These are phyloP conservation scores for Urocolius indicus DNA, from an alignment of 2,113 vertebrate genomes.

Conservation along the genomic window DNA sequence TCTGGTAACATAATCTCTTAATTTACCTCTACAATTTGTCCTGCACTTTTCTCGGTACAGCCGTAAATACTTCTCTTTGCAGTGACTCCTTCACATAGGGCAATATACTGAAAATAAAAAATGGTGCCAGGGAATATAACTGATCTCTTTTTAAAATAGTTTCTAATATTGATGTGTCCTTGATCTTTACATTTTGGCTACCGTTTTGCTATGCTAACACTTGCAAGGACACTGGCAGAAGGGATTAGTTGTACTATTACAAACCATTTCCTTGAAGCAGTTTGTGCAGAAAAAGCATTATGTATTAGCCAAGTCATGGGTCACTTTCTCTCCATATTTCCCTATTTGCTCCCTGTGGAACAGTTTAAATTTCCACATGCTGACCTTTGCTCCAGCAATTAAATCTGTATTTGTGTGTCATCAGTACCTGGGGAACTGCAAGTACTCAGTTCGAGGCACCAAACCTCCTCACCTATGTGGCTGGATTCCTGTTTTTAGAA, in stretches of 20 bases:
- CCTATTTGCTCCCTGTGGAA: background rate
- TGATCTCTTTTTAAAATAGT: background rate
- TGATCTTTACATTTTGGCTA: conserved; percentile 1
- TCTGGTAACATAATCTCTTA: background rate
- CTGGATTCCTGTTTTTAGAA: background rate
- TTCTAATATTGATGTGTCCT: background rate
- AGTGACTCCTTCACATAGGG: background rate
- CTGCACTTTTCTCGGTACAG: background rate
- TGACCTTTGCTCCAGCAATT: background rate
- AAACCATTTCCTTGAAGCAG: conserved; percentile 9
- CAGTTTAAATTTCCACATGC: background rate
- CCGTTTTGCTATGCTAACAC: background rate
- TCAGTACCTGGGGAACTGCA: background rate
- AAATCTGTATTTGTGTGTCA: background rate
- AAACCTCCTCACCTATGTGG: background rate
- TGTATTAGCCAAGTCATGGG: background rate
- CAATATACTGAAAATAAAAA: background rate
- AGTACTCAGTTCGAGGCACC: background rate
- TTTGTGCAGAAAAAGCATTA: background rate
- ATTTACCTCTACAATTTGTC: background rate
- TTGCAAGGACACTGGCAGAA: conserved; percentile 2
- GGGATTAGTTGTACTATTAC: conserved; percentile 21
- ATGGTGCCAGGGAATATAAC: background rate
- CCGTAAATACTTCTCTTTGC: background rate
- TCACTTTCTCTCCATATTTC: background rate